These are phyloP conservation scores for Pipistrellus pygmaeus DNA, from an alignment of 2,797 vertebrate species.

Conservation along the genomic window DNA sequence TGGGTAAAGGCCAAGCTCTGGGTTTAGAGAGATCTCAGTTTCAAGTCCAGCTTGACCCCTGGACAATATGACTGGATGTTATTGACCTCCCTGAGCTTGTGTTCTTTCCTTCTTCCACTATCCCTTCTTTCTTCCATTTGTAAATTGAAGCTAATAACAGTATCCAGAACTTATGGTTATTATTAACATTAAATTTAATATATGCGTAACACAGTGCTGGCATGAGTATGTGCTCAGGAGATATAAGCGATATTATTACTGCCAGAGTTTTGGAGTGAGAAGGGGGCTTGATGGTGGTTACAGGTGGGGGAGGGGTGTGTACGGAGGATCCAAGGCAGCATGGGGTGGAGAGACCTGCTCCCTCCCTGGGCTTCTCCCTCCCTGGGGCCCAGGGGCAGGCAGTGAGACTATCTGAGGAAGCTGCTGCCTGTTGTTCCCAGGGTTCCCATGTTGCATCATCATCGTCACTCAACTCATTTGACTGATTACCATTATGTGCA, in stretches of 20 bases:
- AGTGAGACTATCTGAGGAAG: not conserved
- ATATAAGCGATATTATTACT: not conserved
- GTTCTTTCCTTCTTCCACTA: not conserved
- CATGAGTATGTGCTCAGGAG: not conserved
- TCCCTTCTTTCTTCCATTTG: not conserved
- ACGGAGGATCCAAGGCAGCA: not conserved
- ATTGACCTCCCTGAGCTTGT: not conserved
- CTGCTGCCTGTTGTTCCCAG: not conserved
- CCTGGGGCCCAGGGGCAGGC: not conserved
- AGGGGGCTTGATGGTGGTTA: not conserved
- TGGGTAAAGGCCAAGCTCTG: not conserved
- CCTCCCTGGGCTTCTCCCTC: not conserved
- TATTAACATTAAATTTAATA: slow-evolving; percentile 2
- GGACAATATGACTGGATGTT: not conserved
- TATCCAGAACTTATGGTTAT: not conserved
- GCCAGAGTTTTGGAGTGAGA: not conserved
- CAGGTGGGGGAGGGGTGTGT: not conserved
- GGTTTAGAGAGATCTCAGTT: not conserved
- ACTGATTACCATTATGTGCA: not conserved
- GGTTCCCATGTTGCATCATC: not conserved
- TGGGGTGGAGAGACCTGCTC: not conserved
- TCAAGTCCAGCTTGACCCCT: not conserved
- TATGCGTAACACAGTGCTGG: not conserved
- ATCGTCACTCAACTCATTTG: not conserved
- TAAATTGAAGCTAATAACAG: not conserved